These are phyloP conservation scores for Chloroclysta siterata DNA, from an alignment of 2,888 invertebrate genomes.

Conservation along the genomic window DNA sequence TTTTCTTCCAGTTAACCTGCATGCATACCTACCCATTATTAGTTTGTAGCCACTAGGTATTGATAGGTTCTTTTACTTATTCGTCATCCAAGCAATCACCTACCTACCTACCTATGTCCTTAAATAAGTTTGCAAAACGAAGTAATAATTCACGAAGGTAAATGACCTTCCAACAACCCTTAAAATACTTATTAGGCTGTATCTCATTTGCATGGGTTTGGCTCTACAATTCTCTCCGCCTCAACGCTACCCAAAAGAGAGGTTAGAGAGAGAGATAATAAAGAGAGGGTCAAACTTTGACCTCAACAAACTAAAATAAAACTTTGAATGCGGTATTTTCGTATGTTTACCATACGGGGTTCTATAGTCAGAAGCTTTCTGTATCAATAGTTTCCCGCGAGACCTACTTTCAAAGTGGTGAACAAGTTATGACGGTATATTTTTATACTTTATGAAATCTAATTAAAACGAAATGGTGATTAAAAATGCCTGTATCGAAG, in stretches of 20 bases:
- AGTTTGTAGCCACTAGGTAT: too few species aligned
- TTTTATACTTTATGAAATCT: not conserved
- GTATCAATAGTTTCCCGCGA: not conserved
- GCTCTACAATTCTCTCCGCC: slow-evolving; percentile 3
- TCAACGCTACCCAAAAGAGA: slow-evolving; percentile 8
- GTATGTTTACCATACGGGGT: not conserved
- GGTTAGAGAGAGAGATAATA: too few species aligned
- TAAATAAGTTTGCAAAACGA: not conserved
- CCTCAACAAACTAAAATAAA: slow-evolving; percentile 11
- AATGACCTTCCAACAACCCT: slow-evolving; percentile 5
- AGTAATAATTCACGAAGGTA: not conserved
- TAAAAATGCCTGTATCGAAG: not conserved
- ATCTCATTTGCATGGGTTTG: slow-evolving; percentile 14
- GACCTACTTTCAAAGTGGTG: not conserved
- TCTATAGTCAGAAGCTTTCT: not conserved
- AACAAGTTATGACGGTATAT: not conserved
- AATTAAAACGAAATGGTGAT: not conserved
- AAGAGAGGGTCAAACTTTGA: slow-evolving; percentile 8
- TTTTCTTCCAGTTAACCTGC: too few species aligned
- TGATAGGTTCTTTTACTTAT: too few species aligned
- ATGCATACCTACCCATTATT: too few species aligned
- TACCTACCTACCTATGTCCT: too few species aligned
- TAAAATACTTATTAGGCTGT: slow-evolving; percentile 9
- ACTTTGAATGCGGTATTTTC: slow-evolving; percentile 1
- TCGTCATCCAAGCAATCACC: not conserved